Conservation (phyloP, 1,140 invertebrate genomes). For the Carcinoscorpius rotundicauda region DNA sequence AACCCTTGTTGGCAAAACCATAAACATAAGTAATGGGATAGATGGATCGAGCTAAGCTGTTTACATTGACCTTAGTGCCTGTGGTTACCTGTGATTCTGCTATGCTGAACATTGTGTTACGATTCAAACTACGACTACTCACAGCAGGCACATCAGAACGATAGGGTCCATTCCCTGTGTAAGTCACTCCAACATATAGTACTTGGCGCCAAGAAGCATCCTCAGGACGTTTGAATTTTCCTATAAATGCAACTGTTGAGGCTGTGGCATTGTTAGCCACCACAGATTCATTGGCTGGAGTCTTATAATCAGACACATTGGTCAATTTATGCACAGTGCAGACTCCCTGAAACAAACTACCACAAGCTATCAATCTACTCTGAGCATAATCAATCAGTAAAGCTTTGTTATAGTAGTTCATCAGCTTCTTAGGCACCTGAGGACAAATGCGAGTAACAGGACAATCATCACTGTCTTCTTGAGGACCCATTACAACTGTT, state of each 20-base stretch:
- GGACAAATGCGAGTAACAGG: constrained; percentile 50
- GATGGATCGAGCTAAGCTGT: constrained; percentile 70
- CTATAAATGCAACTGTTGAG: constrained; percentile 93
- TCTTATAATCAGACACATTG: constrained; percentile 68
- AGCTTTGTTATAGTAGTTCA: constrained; percentile 90
- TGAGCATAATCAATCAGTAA: constrained; percentile 86
- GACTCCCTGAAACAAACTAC: constrained; percentile 63
- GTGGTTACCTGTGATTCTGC: constrained; percentile 81
- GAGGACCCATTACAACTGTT: constrained; percentile 71
- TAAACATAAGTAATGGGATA: constrained; percentile 95
- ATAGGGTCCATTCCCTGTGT: constrained; percentile 83
- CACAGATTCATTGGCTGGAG: constrained; percentile 69
- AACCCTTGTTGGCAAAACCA: constrained; percentile 87
- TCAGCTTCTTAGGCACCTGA: constrained; percentile 51
- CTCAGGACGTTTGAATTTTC: constrained; percentile 57
- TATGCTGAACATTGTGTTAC: constrained; percentile 71
- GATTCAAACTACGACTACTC: constrained; percentile 78
- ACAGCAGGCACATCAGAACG: constrained; percentile 88
- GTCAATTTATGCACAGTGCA: constrained; percentile 76
- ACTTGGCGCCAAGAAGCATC: constrained; percentile 57
- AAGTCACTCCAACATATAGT: constrained; percentile 94
- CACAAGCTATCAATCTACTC: constrained; percentile 81
- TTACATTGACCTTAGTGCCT: constrained; percentile 81
- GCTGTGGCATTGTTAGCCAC: constrained; percentile 89
- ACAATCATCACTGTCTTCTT: constrained; percentile 70